phyloP scores from a whole-genome alignment of 2,113 vertebrate species.

The Taurulus bubalis region DNA sequence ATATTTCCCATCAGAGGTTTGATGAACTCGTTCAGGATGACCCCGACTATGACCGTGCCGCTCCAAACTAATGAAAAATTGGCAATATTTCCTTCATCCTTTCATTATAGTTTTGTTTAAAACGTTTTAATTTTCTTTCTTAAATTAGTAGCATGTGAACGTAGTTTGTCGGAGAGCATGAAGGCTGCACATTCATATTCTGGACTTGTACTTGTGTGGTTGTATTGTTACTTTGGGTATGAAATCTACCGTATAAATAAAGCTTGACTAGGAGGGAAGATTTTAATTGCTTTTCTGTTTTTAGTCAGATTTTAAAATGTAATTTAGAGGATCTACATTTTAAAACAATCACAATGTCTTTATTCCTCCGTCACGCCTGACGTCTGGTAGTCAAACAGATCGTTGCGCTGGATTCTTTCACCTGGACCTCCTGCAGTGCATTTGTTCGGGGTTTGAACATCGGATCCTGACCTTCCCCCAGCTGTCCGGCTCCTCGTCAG shows the following conservation, averaged over 20 bases:
- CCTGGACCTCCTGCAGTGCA: neutral
- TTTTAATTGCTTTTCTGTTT: too few relatives aligned
- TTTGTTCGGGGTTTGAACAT: neutral
- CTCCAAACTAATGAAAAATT: too few relatives aligned
- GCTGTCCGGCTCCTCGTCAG: constrained; percentile 24
- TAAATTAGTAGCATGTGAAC: neutral
- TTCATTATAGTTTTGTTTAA: neutral
- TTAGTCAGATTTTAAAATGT: neutral
- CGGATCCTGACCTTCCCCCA: constrained; percentile 12
- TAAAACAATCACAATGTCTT: too few relatives aligned
- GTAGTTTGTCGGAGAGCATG: neutral
- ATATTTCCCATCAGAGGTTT: too few relatives aligned
- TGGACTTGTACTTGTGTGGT: too few relatives aligned
- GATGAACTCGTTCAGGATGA: too few relatives aligned
- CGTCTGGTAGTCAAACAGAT: neutral
- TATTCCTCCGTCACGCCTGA: neutral
- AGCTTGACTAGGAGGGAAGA: too few relatives aligned
- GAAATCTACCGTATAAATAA: too few relatives aligned
- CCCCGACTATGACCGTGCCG: too few relatives aligned
- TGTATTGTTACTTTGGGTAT: too few relatives aligned
- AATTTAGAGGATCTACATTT: too few relatives aligned
- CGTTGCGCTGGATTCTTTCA: neutral
- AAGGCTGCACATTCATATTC: neutral
- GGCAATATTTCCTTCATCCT: too few relatives aligned
- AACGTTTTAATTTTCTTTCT: neutral